These are phyloP conservation scores for Melanotaenia parkinsoni DNA, from an alignment of 2,797 vertebrate genomes.

Conservation along the genomic window DNA sequence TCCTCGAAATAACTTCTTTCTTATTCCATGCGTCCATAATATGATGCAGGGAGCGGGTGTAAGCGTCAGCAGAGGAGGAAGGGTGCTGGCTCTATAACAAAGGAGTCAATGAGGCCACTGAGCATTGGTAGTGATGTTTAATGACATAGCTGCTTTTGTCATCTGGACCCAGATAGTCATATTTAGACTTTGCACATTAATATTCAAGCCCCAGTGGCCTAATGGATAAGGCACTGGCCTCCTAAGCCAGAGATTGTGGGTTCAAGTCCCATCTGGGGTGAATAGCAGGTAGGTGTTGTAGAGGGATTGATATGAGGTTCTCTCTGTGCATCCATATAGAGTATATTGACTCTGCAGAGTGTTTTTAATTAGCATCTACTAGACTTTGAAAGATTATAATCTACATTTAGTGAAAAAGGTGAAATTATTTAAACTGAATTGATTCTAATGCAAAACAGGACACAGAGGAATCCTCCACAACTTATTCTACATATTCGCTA, in stretches of 20 bases:
- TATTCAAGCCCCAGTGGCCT: background rate
- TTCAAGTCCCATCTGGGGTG: conserved; percentile 62
- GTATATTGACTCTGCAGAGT: no score
- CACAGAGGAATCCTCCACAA: background rate
- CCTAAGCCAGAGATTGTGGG: conserved; percentile 79
- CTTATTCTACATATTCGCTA: background rate
- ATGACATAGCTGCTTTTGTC: background rate
- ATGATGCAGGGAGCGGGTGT: background rate
- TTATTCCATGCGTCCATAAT: background rate
- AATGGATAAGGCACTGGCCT: conserved; percentile 68
- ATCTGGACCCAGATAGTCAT: background rate
- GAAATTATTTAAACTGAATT: background rate
- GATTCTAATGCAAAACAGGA: background rate
- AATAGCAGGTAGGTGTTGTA: no score
- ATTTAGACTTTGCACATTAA: no score
- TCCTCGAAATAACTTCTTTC: background rate
- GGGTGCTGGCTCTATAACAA: background rate
- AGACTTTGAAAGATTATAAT: background rate
- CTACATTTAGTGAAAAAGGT: background rate
- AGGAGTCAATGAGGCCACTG: background rate
- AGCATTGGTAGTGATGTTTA: background rate
- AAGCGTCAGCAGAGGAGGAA: background rate
- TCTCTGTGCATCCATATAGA: no score
- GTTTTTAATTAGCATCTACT: background rate
- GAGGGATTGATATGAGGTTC: no score